These are phyloP conservation scores for Marasmarcha lunaedactyla DNA, from an alignment of 2,888 invertebrate species.

Conservation along the genomic window DNA sequence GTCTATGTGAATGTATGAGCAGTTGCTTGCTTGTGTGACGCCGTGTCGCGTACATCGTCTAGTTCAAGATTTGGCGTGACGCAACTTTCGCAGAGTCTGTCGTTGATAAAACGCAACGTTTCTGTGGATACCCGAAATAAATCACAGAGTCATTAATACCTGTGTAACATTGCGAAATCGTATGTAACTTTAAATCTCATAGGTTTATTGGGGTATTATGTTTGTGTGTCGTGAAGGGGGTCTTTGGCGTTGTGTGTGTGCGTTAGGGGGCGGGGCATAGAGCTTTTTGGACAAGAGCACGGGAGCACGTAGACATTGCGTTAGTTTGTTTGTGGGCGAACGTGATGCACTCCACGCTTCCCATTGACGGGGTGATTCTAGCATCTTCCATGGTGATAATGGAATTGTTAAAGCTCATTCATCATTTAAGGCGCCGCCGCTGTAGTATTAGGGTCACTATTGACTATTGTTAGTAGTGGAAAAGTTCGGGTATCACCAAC, in stretches of 20 bases:
- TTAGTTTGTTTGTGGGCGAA: constrained; percentile 22
- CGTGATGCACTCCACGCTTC: constrained; percentile 44
- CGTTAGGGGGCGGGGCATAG: constrained; percentile 25
- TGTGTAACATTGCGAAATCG: too few relatives aligned
- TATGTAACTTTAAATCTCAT: too few relatives aligned
- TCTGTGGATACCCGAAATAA: too few relatives aligned
- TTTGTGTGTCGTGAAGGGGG: too few relatives aligned
- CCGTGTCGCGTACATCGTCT: too few relatives aligned
- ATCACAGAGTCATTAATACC: too few relatives aligned
- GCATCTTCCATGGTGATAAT: not conserved
- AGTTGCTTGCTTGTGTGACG: constrained; percentile 20
- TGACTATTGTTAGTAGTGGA: too few relatives aligned
- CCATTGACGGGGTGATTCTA: constrained; percentile 3
- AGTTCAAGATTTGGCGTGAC: constrained; percentile 17
- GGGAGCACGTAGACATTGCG: constrained; percentile 21
- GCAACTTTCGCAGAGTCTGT: constrained; percentile 13
- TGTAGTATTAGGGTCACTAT: too few relatives aligned
- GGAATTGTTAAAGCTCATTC: constrained; percentile 19
- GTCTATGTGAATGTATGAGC: constrained; percentile 18
- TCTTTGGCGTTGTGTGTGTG: constrained; percentile 18
- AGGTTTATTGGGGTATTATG: too few relatives aligned
- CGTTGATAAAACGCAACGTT: constrained; percentile 29
- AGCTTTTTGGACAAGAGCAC: constrained; percentile 21
- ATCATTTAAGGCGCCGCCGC: not conserved
- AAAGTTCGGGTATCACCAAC: too few relatives aligned